Evolutionary conservation across 1,140 invertebrate species (phyloP).

Genomic region (Bombus waltoni): DNA sequence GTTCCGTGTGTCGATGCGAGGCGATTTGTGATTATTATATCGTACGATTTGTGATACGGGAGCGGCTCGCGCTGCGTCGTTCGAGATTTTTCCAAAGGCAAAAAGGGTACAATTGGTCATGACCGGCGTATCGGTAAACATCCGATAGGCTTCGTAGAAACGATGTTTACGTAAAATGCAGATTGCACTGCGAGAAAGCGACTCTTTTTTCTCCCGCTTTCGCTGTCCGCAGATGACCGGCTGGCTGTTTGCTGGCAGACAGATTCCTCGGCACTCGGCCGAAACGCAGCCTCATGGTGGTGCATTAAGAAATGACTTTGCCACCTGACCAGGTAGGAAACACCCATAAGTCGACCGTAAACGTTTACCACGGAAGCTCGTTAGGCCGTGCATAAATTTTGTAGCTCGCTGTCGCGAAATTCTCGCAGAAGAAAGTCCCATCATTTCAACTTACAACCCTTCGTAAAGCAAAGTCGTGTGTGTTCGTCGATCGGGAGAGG

Average conservation of each 20-base stretch:
- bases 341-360: constrained; percentile 38
- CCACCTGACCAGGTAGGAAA: constrained; percentile 59
- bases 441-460: neutral
- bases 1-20: neutral
- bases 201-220: neutral
- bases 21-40: neutral
- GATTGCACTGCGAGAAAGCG: neutral
- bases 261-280: constrained; percentile 22
- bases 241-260: neutral
- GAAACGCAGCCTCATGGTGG: constrained; percentile 35
- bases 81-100: neutral
- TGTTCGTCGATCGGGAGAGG: neutral
- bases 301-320: constrained; percentile 57
- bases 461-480: neutral
- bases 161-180: constrained; percentile 1
- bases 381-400: constrained; percentile 41
- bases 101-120: neutral
- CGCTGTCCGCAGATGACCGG: neutral
- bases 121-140: constrained; percentile 26
- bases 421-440: constrained; percentile 15
- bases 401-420: constrained; percentile 1
- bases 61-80: neutral
- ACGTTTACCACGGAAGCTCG: constrained; percentile 46
- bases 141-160: constrained; percentile 53
- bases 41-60: neutral